Conservation (phyloP, 1,140 invertebrate species). For the Onthophagus taurus region DNA sequence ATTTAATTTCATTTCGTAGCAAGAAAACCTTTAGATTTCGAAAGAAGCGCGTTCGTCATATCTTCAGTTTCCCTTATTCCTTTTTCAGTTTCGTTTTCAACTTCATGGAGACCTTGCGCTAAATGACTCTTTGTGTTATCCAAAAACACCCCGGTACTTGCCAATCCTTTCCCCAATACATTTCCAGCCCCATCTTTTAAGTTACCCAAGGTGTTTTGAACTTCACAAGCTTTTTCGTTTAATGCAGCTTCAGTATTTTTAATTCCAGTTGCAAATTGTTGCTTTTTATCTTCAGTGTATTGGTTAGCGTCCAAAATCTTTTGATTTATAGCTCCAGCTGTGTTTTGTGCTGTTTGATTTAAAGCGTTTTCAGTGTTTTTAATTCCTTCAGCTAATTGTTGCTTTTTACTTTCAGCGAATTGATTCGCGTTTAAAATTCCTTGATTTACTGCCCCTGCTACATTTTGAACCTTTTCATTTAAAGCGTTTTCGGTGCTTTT, state of each 20-base stretch:
- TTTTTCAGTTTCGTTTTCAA: slow-evolving; percentile 22
- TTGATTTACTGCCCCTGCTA: not conserved
- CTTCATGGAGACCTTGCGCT: slow-evolving; percentile 20
- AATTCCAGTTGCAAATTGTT: slow-evolving; percentile 10
- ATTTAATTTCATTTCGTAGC: slow-evolving; percentile 11
- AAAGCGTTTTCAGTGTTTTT: slow-evolving; percentile 16
- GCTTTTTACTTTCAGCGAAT: slow-evolving; percentile 15
- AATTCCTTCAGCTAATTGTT: slow-evolving; percentile 17
- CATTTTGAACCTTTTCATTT: slow-evolving; percentile 9
- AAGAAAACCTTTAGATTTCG: slow-evolving; percentile 19
- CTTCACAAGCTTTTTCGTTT: slow-evolving; percentile 13
- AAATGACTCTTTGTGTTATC: slow-evolving; percentile 15
- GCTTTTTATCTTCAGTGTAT: slow-evolving; percentile 11
- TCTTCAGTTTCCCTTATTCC: slow-evolving; percentile 21
- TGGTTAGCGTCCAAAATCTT: slow-evolving; percentile 6
- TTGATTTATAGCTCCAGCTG: slow-evolving; percentile 16
- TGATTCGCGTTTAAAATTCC: not conserved
- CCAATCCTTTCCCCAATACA: slow-evolving; percentile 5
- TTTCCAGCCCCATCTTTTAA: slow-evolving; percentile 14
- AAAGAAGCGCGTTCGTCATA: slow-evolving; percentile 21
- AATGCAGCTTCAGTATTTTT: slow-evolving; percentile 2
- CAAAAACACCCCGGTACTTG: slow-evolving; percentile 17
- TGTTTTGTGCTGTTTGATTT: slow-evolving; percentile 18
- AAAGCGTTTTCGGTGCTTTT: slow-evolving; percentile 7
- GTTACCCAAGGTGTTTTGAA: slow-evolving; percentile 21